Conservation (phyloP, 2,888 invertebrate genomes). For the Drosophila birchii region DNA sequence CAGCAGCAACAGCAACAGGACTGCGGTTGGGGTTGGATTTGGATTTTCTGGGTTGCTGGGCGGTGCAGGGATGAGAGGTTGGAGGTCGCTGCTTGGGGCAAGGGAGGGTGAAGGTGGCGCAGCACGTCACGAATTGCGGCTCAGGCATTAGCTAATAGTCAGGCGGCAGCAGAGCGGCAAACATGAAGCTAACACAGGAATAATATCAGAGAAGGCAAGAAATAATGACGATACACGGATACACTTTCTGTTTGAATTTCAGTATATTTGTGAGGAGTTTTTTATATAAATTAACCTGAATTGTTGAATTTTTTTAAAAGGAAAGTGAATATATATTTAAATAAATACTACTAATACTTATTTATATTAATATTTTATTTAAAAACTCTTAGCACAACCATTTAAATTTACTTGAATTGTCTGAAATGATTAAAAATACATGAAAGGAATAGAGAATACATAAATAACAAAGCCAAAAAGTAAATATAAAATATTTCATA, state of each 20-base stretch:
- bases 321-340: neutral
- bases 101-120: slow-evolving; percentile 6
- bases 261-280: neutral
- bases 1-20: slow-evolving; percentile 59
- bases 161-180: slow-evolving; percentile 64
- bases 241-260: neutral
- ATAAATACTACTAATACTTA: too few species aligned
- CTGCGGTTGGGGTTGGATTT: slow-evolving; percentile 37
- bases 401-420: neutral
- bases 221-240: neutral
- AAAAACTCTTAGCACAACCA: too few species aligned
- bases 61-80: neutral
- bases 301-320: neutral
- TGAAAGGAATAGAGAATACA: neutral
- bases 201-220: neutral
- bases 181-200: slow-evolving; percentile 53
- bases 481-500: neutral
- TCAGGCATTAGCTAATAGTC: slow-evolving; percentile 49
- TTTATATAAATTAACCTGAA: neutral
- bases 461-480: neutral
- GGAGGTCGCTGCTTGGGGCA: neutral
- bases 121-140: slow-evolving; percentile 32
- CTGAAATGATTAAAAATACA: neutral
- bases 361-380: neutral
- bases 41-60: neutral